Percentiles rank a stretch among this genome's conserved stretches.
Conservation (phyloP, 2,113 vertebrate species). For the Spilogale gracilis region DNA sequence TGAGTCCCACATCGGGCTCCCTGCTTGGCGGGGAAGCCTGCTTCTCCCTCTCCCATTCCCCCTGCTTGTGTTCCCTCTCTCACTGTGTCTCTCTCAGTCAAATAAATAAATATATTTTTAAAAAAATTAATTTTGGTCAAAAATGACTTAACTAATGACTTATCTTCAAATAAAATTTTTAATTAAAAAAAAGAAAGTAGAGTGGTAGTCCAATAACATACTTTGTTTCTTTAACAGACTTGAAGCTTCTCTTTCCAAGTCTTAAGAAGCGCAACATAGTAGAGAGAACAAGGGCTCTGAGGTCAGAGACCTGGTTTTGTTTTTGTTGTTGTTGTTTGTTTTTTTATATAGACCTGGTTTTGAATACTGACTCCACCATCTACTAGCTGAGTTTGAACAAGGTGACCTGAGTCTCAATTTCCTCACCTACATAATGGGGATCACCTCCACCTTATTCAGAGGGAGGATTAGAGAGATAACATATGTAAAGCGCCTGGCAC, state of each 20-base stretch:
- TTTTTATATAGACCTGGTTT: background rate
- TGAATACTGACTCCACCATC: slow-evolving; percentile 9
- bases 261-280: background rate
- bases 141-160: background rate
- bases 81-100: no score
- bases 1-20: no score
- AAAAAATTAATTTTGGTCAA: no score
- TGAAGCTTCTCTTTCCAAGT: background rate
- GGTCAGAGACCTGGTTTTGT: background rate
- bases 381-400: background rate
- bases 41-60: no score
- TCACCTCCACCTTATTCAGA: background rate
- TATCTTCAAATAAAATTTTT: background rate
- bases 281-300: background rate
- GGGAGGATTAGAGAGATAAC: background rate
- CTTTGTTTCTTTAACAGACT: background rate
- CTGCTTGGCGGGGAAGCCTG: no score
- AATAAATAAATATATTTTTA: no score
- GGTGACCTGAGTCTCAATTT: slow-evolving; percentile 30
- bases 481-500: background rate
- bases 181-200: background rate
- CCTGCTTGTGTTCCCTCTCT: no score
- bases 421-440: slow-evolving; percentile 2
- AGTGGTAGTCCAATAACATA: background rate
- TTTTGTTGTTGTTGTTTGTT: no score